phyloP scores from a whole-genome alignment of 2,113 vertebrate genomes.

The Patagioenas fasciata region DNA sequence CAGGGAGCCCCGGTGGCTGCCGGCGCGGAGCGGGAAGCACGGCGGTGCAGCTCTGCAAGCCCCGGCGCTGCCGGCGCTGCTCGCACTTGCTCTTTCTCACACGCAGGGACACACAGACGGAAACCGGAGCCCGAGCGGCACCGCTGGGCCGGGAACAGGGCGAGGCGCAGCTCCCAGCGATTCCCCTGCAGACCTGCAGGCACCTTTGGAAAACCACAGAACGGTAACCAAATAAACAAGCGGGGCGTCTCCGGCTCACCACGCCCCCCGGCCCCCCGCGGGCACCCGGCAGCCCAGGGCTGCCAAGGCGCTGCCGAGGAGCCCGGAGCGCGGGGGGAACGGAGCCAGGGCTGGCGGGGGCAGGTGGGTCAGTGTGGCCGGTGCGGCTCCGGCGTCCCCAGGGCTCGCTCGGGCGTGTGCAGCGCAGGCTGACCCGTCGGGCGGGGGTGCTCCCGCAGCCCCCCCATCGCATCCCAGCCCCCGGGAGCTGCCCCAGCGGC shows the following conservation, averaged over 20 bases:
- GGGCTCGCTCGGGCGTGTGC: no score
- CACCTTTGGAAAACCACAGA: slow-evolving; percentile 57
- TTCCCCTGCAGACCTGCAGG: slow-evolving; percentile 63
- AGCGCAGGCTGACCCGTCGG: not conserved
- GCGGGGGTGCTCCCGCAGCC: not conserved
- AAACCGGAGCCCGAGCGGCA: not conserved
- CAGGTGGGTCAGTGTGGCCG: not conserved
- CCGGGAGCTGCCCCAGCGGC: rapidly evolving
- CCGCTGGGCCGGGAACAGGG: slow-evolving; percentile 24
- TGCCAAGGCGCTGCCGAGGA: slow-evolving; percentile 10
- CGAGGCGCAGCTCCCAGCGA: slow-evolving; percentile 37
- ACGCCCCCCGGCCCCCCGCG: not conserved
- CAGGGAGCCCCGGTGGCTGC: not conserved
- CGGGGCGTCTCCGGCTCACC: slow-evolving; percentile 33
- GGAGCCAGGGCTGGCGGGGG: no score
- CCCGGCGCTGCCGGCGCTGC: not conserved
- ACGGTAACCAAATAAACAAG: slow-evolving; percentile 45
- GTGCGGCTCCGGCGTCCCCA: no score
- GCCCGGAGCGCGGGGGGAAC: no score
- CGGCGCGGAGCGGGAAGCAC: no score
- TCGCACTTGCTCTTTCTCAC: not conserved
- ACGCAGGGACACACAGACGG: not conserved
- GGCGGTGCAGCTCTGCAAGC: not conserved
- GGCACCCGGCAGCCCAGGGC: not conserved
- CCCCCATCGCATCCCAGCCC: not conserved